Evolutionary conservation across 2,888 invertebrate genomes (phyloP), one percentile per base, ranked within the genome.

Genomic region (Acrobasis repandana): DNA sequence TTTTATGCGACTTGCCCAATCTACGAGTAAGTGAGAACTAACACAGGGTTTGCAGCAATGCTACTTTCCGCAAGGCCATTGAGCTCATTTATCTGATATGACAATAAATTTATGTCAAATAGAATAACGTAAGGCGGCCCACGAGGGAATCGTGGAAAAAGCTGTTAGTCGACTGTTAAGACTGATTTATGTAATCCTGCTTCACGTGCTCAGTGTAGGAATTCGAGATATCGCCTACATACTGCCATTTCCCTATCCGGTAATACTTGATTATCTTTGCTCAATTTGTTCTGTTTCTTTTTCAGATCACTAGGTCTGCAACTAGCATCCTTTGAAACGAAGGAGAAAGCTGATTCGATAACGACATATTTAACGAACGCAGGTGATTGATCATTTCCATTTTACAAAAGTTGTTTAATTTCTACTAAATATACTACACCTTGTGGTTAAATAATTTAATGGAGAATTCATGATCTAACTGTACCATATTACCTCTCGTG

Each of bases 301-400:
- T 86, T 64, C 90, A 93, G 97, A 75, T 97, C 97, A 61, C 91
- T 97, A 77, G 97, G 97, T 20, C 91, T 97, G 70, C 97, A 97
- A 80, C 90, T 97, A 77, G 96, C 96, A 54, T 97, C 97, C 14
- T 96, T 97, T 77, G 97, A 97, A 86, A 96, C 96, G 9, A 95
- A 96, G 80, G 97, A 97, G 87, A 97, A 97, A 85, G 96, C 96
- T 5, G 96, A 96, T 80, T 95, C 96, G 52, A 96, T 97, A 92
- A 95, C 96, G 59, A 95, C 95, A 68, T 97, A 96, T 83, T 92
- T 97, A 63, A 95, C 94, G 73, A 96, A 96, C 88, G 96, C 96
- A 79, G 96, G 96, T 93, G 83, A 83, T 75, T 16, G 15, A 43
- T 33, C 33, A 16, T 36, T 38, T 38, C 9, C 20, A 49, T 3